Evolutionary conservation across 2,888 invertebrate species (phyloP).

Genomic region (Leptinotarsa rubiginosa): DNA sequence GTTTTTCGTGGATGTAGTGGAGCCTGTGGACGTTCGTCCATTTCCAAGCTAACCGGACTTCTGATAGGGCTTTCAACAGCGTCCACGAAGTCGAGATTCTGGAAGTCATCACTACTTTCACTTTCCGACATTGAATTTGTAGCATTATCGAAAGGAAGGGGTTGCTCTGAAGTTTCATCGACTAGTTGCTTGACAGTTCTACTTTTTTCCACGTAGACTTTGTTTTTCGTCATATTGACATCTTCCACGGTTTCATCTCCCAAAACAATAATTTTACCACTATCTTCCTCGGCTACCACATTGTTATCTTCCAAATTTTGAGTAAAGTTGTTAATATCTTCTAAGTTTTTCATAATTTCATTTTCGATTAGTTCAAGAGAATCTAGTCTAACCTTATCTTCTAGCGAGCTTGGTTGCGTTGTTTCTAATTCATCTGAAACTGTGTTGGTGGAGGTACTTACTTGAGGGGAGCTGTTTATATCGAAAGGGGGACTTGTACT

Average conservation of each 20-base stretch:
- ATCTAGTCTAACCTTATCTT: slow-evolving; percentile 38
- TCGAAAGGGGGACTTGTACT: slow-evolving; percentile 52
- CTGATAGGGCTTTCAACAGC: slow-evolving; percentile 47
- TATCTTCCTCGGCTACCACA: slow-evolving; percentile 13
- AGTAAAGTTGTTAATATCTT: slow-evolving; percentile 54
- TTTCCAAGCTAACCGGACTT: neutral
- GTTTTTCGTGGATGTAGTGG: neutral
- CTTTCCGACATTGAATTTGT: slow-evolving; percentile 46
- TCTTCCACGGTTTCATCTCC: slow-evolving; percentile 18
- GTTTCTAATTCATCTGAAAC: slow-evolving; percentile 21
- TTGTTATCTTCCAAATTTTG: slow-evolving; percentile 43
- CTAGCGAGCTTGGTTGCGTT: slow-evolving; percentile 27
- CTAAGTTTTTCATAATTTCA: slow-evolving; percentile 56
- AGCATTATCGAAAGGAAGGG: slow-evolving; percentile 34
- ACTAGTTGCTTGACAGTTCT: slow-evolving; percentile 63
- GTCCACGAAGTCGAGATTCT: slow-evolving; percentile 54
- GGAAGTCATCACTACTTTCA: slow-evolving; percentile 53
- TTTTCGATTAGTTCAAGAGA: slow-evolving; percentile 51
- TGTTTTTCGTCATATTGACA: slow-evolving; percentile 41
- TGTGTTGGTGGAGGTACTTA: slow-evolving; percentile 41
- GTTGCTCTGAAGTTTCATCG: slow-evolving; percentile 51
- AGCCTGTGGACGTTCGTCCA: neutral
- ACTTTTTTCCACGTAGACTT: slow-evolving; percentile 63
- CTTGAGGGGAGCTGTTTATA: slow-evolving; percentile 48
- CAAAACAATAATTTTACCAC: slow-evolving; percentile 31